Conservation (phyloP, 2,113 vertebrate genomes). For the Dendropsophus ebraccatus region DNA sequence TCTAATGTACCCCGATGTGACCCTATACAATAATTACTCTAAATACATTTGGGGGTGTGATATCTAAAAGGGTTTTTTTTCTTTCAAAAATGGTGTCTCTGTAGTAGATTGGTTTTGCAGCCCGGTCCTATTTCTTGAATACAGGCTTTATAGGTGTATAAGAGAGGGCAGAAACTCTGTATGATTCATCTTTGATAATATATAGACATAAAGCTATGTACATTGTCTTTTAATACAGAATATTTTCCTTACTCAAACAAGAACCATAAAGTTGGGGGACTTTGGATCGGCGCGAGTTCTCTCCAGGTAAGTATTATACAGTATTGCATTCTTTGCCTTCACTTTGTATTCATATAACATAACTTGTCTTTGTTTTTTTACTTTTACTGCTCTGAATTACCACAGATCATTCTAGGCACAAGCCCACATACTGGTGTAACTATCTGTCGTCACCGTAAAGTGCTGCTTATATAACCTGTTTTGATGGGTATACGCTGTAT, state of each 20-base stretch:
- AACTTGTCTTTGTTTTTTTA: no score
- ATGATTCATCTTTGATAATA: not conserved
- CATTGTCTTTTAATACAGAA: slow-evolving; percentile 76
- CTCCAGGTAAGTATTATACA: slow-evolving; percentile 77
- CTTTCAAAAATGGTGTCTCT: no score
- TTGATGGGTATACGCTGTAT: not conserved
- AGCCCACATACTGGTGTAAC: not conserved
- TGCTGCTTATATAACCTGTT: not conserved
- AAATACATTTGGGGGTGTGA: no score
- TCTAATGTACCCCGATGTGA: no score
- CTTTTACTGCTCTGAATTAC: not conserved
- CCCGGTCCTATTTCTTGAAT: not conserved
- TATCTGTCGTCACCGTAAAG: not conserved
- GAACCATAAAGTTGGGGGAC: slow-evolving; percentile 88
- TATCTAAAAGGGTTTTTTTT: no score
- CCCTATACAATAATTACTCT: no score
- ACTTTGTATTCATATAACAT: not conserved
- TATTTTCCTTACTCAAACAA: slow-evolving; percentile 85
- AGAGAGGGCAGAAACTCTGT: not conserved
- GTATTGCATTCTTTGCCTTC: not conserved
- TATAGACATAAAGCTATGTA: not conserved
- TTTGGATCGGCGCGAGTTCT: slow-evolving; percentile 91
- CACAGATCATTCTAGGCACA: not conserved
- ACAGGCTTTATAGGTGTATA: not conserved
- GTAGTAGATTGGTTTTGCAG: no score